phyloP scores from a whole-genome alignment of 2,888 invertebrate species.

The Flexamia atlantica region DNA sequence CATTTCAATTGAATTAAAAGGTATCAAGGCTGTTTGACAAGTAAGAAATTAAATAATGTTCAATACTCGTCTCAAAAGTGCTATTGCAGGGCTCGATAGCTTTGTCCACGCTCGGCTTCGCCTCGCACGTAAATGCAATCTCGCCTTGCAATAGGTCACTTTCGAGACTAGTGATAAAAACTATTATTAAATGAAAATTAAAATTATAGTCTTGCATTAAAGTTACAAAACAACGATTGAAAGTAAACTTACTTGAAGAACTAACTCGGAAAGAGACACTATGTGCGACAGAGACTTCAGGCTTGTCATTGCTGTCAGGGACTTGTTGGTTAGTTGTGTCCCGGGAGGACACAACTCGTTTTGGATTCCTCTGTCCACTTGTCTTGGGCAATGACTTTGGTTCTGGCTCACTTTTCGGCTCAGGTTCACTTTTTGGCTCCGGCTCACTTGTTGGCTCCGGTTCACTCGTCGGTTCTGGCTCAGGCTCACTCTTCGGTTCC shows the following conservation, averaged over 20 bases:
- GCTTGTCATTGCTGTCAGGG: slow-evolving; percentile 63
- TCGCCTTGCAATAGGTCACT: too few species aligned
- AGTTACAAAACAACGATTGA: too few species aligned
- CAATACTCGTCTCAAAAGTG: too few species aligned
- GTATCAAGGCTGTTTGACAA: too few species aligned
- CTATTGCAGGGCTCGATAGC: too few species aligned
- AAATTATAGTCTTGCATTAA: too few species aligned
- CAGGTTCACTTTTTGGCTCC: slow-evolving; percentile 74
- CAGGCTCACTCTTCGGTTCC: slow-evolving; percentile 75
- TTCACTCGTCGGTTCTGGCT: slow-evolving; percentile 75
- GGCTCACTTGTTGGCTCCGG: slow-evolving; percentile 76
- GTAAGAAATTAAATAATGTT: too few species aligned
- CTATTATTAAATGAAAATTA: too few species aligned
- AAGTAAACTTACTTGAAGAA: slow-evolving; percentile 66
- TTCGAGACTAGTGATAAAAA: too few species aligned
- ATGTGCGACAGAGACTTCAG: slow-evolving; percentile 70
- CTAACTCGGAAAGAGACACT: slow-evolving; percentile 72
- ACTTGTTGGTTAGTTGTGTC: slow-evolving; percentile 65
- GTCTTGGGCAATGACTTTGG: slow-evolving; percentile 74
- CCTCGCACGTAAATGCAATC: too few species aligned
- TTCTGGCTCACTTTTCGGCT: slow-evolving; percentile 74
- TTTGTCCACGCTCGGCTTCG: too few species aligned
- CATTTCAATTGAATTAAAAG: too few species aligned
- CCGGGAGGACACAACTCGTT: slow-evolving; percentile 71
- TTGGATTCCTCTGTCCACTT: slow-evolving; percentile 74